A percentile compares a stretch with the other conserved stretches of the same genome.
Conservation (phyloP, 92 coral and sea anemone genomes). For the Phenganax stokvisi region DNA sequence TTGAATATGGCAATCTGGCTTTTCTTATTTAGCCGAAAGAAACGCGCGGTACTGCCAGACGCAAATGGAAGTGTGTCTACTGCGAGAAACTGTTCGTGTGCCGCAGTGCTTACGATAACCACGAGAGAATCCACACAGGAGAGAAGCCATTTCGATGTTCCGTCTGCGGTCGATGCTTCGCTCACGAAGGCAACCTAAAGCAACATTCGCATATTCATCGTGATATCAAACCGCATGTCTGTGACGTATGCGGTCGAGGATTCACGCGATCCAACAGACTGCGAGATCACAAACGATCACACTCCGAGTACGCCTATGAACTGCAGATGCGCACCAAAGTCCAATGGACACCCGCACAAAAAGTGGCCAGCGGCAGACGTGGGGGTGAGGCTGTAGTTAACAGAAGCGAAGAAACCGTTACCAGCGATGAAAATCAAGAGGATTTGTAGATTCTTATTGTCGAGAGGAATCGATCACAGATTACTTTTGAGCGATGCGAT, state of each 20-base stretch:
- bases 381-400: background rate
- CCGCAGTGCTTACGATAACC: constrained; percentile 33
- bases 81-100: constrained; percentile 23
- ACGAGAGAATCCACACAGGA: constrained; percentile 28
- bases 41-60: background rate
- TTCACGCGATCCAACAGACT: constrained; percentile 38
- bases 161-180: constrained; percentile 28
- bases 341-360: constrained; percentile 25
- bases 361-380: background rate
- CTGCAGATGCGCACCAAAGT: constrained; percentile 8
- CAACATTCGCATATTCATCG: constrained; percentile 34
- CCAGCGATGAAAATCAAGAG: constrained; percentile 16
- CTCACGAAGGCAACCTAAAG: constrained; percentile 32
- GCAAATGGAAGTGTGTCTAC: constrained; percentile 23
- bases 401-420: background rate
- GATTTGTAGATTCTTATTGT: background rate
- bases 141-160: constrained; percentile 28
- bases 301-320: background rate
- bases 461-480: too few species aligned
- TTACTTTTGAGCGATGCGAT: too few species aligned
- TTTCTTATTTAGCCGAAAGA: background rate
- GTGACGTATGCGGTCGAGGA: constrained; percentile 27
- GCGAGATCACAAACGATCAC: constrained; percentile 24
- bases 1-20: background rate
- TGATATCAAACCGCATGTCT: constrained; percentile 27